These are phyloP conservation scores for Catharus fuscescens DNA, from an alignment of 2,113 vertebrate genomes.

Conservation along the genomic window DNA sequence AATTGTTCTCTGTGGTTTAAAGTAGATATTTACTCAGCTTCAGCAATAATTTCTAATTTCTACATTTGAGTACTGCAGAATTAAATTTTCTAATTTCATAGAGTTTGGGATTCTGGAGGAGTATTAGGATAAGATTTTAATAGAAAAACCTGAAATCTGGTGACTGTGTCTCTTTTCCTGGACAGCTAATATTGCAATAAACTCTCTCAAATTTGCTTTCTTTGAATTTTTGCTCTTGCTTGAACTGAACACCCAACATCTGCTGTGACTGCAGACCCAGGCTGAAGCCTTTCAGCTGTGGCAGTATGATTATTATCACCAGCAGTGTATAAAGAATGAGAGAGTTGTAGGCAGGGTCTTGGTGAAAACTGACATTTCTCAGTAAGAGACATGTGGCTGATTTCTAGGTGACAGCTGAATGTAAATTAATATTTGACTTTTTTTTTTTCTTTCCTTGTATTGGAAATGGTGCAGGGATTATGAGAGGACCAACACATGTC, in stretches of 20 bases:
- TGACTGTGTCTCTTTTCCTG: background rate
- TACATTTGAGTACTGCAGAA: background rate
- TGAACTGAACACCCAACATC: background rate
- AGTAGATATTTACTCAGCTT: background rate
- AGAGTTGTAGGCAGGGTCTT: background rate
- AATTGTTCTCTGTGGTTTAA: background rate
- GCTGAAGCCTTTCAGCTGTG: background rate
- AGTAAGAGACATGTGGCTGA: background rate
- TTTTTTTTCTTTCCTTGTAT: background rate
- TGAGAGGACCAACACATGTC: rapidly evolving
- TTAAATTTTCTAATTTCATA: background rate
- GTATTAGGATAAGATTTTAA: background rate
- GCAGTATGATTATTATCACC: background rate
- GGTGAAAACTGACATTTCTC: background rate
- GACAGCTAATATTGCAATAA: background rate
- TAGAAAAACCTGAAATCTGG: background rate
- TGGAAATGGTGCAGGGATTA: background rate
- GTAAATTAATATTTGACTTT: background rate
- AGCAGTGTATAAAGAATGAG: background rate
- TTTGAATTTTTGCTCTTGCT: background rate
- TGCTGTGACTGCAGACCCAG: background rate
- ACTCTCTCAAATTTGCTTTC: background rate
- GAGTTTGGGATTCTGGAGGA: background rate
- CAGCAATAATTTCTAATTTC: background rate
- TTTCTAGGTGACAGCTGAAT: background rate